These are phyloP conservation scores for Eupithecia dodoneata DNA, from an alignment of 2,888 invertebrate species.

Conservation along the genomic window DNA sequence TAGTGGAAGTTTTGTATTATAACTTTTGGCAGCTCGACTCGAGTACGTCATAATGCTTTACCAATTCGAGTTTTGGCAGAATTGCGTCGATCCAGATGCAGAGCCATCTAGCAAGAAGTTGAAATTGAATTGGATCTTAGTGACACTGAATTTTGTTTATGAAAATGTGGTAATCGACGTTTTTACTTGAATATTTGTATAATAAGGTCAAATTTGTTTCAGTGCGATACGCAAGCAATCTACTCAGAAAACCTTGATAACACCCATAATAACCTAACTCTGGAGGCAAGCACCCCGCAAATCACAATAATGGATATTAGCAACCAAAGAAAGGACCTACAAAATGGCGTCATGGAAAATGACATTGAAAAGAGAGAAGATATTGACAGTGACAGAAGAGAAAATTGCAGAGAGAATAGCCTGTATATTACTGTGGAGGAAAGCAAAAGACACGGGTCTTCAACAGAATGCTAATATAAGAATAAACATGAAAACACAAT, in stretches of 20 bases:
- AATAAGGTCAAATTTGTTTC: not conserved
- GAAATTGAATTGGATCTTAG: too few relatives aligned
- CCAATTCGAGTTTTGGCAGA: too few relatives aligned
- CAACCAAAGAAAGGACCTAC: not conserved
- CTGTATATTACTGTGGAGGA: not conserved
- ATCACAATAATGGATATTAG: not conserved
- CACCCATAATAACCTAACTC: not conserved
- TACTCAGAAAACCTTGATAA: not conserved
- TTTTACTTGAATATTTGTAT: too few relatives aligned
- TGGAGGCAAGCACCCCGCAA: not conserved
- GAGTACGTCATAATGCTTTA: too few relatives aligned
- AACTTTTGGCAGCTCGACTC: too few relatives aligned
- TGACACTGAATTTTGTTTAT: too few relatives aligned
- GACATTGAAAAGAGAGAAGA: not conserved
- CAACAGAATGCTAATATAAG: not conserved
- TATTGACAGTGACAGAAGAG: not conserved
- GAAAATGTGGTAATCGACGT: too few relatives aligned
- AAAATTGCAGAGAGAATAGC: not conserved
- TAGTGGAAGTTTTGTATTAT: too few relatives aligned
- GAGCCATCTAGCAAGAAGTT: too few relatives aligned
- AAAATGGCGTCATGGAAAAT: not conserved
- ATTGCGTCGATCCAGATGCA: too few relatives aligned
- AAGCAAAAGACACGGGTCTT: not conserved
- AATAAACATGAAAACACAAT: not conserved
- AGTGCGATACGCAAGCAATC: not conserved